phyloP scores from a whole-genome alignment of 23 tunicate genomes.

The Oikopleura albicans region DNA sequence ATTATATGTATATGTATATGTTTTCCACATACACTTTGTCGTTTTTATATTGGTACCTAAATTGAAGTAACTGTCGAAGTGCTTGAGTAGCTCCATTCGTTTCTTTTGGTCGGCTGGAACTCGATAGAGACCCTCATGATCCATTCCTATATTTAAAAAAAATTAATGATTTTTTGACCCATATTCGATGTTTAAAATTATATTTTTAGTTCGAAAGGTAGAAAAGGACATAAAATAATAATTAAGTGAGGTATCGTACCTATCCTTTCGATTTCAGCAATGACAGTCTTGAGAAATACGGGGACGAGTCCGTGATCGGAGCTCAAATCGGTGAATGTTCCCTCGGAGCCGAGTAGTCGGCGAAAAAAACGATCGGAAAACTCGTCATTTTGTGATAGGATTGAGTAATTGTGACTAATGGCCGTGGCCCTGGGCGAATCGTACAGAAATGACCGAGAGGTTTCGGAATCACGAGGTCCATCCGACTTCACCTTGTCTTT shows the following conservation, averaged over 20 bases:
- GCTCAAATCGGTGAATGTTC: not conserved
- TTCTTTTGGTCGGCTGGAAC: conserved; percentile 5
- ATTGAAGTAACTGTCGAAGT: not conserved
- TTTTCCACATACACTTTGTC: too few relatives aligned
- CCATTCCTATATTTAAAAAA: not conserved
- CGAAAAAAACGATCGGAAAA: not conserved
- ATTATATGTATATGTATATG: too few relatives aligned
- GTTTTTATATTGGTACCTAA: too few relatives aligned
- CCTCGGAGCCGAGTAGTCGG: not conserved
- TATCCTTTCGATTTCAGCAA: not conserved
- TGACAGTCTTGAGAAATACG: not conserved
- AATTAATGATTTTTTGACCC: too few relatives aligned
- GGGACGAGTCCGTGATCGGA: not conserved
- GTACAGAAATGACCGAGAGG: too few relatives aligned
- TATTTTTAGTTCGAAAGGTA: too few relatives aligned
- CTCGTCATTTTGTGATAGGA: not conserved
- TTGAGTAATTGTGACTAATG: not conserved
- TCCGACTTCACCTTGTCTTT: too few relatives aligned
- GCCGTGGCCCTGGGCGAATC: too few relatives aligned
- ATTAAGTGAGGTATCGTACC: not conserved
- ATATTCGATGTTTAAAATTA: too few relatives aligned
- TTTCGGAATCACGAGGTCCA: too few relatives aligned
- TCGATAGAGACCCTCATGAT: not conserved
- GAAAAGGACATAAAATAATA: too few relatives aligned
- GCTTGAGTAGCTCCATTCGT: not conserved